Evolutionary conservation across 1,140 invertebrate genomes (phyloP).

Genomic region (Drosophila watanabei): DNA sequence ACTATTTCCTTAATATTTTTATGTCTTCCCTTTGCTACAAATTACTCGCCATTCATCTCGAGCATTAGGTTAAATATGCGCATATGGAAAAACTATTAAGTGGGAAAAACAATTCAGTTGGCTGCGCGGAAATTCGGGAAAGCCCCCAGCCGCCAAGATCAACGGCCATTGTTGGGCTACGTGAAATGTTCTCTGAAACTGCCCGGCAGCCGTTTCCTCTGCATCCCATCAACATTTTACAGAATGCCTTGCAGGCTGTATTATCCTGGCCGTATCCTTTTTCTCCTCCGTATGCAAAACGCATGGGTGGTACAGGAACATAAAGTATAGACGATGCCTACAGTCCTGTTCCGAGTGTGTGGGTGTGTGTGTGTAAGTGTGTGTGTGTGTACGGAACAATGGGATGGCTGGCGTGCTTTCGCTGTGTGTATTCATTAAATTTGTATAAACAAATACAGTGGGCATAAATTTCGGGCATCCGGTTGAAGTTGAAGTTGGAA

Average conservation of each 20-base stretch:
- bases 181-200: constrained; percentile 11
- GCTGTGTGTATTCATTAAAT: constrained; percentile 81
- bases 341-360: neutral
- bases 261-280: constrained; percentile 1
- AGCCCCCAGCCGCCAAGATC: neutral
- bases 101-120: constrained; percentile 16
- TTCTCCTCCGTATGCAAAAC: constrained; percentile 31
- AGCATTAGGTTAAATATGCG: constrained; percentile 11
- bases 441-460: constrained; percentile 83
- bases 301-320: constrained; percentile 22
- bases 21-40: neutral
- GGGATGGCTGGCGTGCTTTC: constrained; percentile 12
- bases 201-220: constrained; percentile 22
- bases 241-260: constrained; percentile 32
- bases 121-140: constrained; percentile 5
- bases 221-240: constrained; percentile 35
- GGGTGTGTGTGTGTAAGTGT: constrained; percentile 6
- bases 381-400: constrained; percentile 29
- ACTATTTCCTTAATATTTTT: neutral
- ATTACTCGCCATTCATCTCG: constrained; percentile 2
- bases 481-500: constrained; percentile 37
- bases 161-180: constrained; percentile 9
- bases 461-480: constrained; percentile 69
- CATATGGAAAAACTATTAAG: constrained; percentile 31
- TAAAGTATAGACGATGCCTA: constrained; percentile 42